phyloP scores from a whole-genome alignment of 1,140 invertebrate species.

The Hyposmocoma kahamanoa region DNA sequence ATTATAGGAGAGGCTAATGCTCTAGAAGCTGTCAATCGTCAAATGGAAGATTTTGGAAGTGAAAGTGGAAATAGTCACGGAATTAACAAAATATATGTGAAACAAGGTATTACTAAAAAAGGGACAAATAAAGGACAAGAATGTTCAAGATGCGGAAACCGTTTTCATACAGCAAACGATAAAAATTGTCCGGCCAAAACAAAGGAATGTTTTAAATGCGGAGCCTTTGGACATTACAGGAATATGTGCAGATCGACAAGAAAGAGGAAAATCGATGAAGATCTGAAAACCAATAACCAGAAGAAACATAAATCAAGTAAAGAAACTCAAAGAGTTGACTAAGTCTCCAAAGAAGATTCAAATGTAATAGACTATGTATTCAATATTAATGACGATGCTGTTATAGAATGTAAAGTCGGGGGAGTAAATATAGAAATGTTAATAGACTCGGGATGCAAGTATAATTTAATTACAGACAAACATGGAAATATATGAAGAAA shows the following conservation, averaged over 20 bases:
- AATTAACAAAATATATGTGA: slow-evolving; percentile 13
- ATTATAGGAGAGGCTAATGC: slow-evolving; percentile 23
- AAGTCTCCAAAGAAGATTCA: background rate
- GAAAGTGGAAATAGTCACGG: slow-evolving; percentile 9
- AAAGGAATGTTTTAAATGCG: slow-evolving; percentile 16
- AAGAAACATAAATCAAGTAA: background rate
- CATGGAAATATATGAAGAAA: slow-evolving; percentile 11
- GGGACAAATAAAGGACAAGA: background rate
- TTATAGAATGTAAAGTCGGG: slow-evolving; percentile 8
- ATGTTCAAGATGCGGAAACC: slow-evolving; percentile 19
- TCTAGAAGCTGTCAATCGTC: slow-evolving; percentile 17
- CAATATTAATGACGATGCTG: slow-evolving; percentile 13
- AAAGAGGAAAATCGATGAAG: slow-evolving; percentile 14
- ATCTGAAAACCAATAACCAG: background rate
- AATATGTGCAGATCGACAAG: slow-evolving; percentile 12
- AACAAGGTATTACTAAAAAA: slow-evolving; percentile 7
- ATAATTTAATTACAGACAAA: slow-evolving; percentile 12
- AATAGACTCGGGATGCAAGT: slow-evolving; percentile 19
- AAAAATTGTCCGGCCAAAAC: slow-evolving; percentile 11
- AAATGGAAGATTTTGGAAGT: slow-evolving; percentile 15
- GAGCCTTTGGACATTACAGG: slow-evolving; percentile 13
- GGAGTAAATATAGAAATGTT: slow-evolving; percentile 14
- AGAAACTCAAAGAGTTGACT: background rate
- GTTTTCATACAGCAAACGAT: slow-evolving; percentile 7
- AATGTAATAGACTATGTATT: slow-evolving; percentile 17